A percentile compares a stretch with the other conserved stretches of the same genome.
Evolutionary conservation across 2,888 invertebrate genomes (phyloP).

Genomic region (Apomyelois bistriatella): DNA sequence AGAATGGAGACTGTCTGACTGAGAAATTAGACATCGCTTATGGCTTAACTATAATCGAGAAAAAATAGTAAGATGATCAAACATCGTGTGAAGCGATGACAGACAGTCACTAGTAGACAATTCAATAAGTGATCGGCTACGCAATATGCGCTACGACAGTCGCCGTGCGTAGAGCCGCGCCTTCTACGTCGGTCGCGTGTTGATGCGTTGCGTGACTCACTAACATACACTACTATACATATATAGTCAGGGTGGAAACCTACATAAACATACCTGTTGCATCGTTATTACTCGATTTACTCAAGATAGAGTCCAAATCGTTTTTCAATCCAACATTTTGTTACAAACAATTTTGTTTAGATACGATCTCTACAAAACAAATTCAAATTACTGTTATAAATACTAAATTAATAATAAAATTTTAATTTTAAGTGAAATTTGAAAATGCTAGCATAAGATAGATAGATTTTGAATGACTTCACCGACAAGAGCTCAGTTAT

Average conservation of each 20-base stretch:
- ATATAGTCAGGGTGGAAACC: neutral
- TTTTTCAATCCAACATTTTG: neutral
- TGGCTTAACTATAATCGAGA: too few species aligned
- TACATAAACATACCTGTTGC: slow-evolving; percentile 8
- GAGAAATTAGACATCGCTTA: too few species aligned
- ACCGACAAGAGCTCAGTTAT: too few species aligned
- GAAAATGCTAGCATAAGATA: too few species aligned
- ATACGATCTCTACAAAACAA: neutral
- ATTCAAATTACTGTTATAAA: too few species aligned
- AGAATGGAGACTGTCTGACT: too few species aligned
- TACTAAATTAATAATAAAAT: too few species aligned
- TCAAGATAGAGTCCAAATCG: neutral
- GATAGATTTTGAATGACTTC: too few species aligned
- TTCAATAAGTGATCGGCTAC: neutral
- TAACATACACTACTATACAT: neutral
- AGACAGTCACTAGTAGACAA: neutral
- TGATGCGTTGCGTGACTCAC: slow-evolving; percentile 1
- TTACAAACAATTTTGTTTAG: neutral
- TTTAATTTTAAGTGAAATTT: too few species aligned
- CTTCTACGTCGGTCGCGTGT: slow-evolving; percentile 7
- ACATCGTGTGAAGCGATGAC: too few species aligned
- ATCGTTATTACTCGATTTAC: neutral
- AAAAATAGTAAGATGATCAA: too few species aligned
- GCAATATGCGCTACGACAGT: neutral
- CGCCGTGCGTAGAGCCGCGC: slow-evolving; percentile 1